phyloP scores from a whole-genome alignment of 2,888 invertebrate genomes.

The Blera fallax region DNA sequence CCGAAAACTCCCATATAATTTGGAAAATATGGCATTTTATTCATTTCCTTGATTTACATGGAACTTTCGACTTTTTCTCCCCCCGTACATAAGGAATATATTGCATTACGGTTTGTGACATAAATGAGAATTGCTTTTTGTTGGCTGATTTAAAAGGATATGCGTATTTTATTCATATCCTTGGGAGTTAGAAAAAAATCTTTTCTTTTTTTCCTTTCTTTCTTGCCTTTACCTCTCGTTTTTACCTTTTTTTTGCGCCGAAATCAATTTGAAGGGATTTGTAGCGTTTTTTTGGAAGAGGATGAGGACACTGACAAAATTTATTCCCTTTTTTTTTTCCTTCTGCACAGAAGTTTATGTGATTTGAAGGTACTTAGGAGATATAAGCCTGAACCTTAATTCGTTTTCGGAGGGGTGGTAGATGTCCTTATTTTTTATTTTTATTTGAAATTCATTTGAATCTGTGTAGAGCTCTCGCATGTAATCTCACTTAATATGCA shows the following conservation, averaged over 20 bases:
- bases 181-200: conserved; percentile 43
- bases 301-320: conserved; percentile 10
- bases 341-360: conserved; percentile 44
- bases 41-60: conserved; percentile 7
- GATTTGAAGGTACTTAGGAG: conserved; percentile 66
- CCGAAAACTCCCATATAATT: not conserved
- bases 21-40: conserved; percentile 32
- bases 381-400: conserved; percentile 63
- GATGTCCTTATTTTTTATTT: conserved; percentile 24
- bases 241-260: not conserved
- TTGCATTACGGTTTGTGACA: conserved; percentile 46
- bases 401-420: conserved; percentile 38
- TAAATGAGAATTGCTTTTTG: conserved; percentile 50
- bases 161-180: conserved; percentile 60
- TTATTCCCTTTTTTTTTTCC: conserved; percentile 17
- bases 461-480: not conserved
- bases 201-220: conserved; percentile 2
- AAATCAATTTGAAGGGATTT: conserved; percentile 72
- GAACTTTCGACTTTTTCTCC: not conserved
- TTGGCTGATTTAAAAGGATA: conserved; percentile 52
- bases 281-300: conserved; percentile 27
- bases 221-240: not conserved
- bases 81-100: not conserved
- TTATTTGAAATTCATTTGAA: conserved; percentile 27
- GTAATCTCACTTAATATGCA: conserved; percentile 39